phyloP scores from a whole-genome alignment of 2,113 vertebrate species.

The Condylura cristata region DNA sequence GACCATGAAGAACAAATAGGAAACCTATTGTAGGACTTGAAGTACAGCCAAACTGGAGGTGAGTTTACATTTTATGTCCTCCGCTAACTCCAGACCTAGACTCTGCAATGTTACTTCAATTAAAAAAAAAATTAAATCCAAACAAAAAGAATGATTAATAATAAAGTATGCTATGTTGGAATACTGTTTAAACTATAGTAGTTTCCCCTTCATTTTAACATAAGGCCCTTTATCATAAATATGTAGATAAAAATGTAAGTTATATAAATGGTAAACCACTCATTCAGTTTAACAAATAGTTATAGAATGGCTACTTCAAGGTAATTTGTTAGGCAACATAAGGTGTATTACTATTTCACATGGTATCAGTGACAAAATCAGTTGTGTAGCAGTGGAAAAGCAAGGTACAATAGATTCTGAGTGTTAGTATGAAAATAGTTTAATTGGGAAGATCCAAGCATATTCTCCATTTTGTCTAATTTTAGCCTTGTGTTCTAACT shows the following conservation, averaged over 20 bases:
- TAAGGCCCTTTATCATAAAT: constrained; percentile 21
- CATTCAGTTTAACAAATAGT: constrained; percentile 15
- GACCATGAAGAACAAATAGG: too few relatives aligned
- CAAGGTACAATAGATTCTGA: background rate
- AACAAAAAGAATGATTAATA: background rate
- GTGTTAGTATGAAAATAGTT: background rate
- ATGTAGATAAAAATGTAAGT: background rate
- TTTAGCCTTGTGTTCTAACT: constrained; percentile 47
- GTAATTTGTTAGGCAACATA: background rate
- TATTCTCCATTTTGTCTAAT: constrained; percentile 13
- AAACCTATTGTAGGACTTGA: too few relatives aligned
- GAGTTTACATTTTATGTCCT: too few relatives aligned
- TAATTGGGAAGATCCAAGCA: background rate
- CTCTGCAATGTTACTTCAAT: too few relatives aligned
- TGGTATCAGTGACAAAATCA: background rate
- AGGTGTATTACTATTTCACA: background rate
- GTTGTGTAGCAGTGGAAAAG: background rate
- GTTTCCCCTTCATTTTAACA: constrained; percentile 9
- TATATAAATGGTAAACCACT: background rate
- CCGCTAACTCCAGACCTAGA: too few relatives aligned
- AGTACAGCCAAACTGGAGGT: too few relatives aligned
- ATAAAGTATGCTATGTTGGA: background rate
- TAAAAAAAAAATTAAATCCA: too few relatives aligned
- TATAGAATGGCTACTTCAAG: background rate
- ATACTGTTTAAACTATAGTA: background rate